Evolutionary conservation across 2,113 vertebrate genomes (phyloP).

Genomic region (Hyperopisus bebe): DNA sequence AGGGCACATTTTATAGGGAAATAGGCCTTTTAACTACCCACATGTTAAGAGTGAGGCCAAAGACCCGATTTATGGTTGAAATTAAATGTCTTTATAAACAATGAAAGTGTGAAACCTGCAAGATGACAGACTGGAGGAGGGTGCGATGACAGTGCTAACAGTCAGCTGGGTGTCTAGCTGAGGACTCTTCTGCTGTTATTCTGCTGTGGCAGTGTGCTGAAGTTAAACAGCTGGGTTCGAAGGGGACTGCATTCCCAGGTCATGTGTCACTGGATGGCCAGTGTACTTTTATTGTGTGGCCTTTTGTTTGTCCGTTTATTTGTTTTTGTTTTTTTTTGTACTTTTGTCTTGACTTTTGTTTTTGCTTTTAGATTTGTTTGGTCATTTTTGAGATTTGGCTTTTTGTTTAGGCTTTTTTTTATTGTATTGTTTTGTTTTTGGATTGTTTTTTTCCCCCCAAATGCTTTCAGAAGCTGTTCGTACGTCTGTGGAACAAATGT

Average conservation of each 20-base stretch:
- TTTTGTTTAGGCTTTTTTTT: background rate
- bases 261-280: background rate
- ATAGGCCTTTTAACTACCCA: background rate
- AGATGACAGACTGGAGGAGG: background rate
- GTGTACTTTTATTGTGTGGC: background rate
- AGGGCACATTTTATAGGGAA: background rate
- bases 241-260: background rate
- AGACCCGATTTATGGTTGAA: background rate
- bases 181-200: background rate
- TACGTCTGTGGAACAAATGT: background rate
- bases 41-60: background rate
- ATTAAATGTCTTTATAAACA: background rate
- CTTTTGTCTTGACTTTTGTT: background rate
- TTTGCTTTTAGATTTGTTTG: background rate
- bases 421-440: background rate
- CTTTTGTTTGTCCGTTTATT: background rate
- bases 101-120: background rate
- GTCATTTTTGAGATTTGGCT: background rate
- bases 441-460: background rate
- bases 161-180: background rate
- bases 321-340: background rate
- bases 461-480: background rate
- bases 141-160: too few species aligned
- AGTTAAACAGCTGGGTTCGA: background rate
- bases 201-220: background rate